Evolutionary conservation across 2,797 vertebrate genomes (phyloP).

Genomic region (Chelidonichthys spinosus): DNA sequence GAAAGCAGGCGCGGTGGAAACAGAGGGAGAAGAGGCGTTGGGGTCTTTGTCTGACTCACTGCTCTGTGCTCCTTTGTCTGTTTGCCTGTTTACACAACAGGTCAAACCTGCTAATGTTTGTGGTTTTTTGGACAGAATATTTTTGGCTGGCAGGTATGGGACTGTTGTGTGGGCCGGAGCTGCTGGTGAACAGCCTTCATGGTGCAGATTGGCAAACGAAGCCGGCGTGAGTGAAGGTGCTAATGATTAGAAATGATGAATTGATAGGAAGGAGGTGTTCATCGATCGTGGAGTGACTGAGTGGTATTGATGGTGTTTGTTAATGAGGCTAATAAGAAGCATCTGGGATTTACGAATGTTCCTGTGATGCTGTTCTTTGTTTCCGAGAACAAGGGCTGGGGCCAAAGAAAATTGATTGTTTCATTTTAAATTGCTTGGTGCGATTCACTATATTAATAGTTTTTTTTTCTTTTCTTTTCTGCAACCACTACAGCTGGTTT

Average conservation of each 20-base stretch:
- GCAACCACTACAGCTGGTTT: not conserved
- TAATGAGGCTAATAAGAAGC: not conserved
- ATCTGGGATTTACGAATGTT: not conserved
- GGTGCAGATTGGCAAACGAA: not conserved
- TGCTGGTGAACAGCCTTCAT: not conserved
- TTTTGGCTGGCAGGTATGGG: slow-evolving; percentile 5
- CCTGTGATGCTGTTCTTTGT: not conserved
- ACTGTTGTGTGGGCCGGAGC: slow-evolving; percentile 6
- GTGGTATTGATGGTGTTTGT: not conserved
- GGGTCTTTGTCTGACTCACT: slow-evolving; percentile 51
- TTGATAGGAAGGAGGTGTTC: not conserved
- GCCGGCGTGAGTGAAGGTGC: not conserved
- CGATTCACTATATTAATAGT: not conserved
- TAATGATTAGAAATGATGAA: not conserved
- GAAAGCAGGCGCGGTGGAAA: no score
- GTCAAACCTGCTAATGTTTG: slow-evolving; percentile 16
- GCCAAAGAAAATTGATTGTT: not conserved
- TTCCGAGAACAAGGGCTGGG: not conserved
- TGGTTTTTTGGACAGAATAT: slow-evolving; percentile 9
- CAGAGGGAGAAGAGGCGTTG: slow-evolving; percentile 26
- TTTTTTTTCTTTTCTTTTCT: not conserved
- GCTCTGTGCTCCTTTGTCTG: slow-evolving; percentile 44
- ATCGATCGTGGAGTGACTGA: not conserved
- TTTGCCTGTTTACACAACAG: slow-evolving; percentile 47
- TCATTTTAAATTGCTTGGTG: not conserved